Evolutionary conservation across 2,113 vertebrate species (phyloP).

Genomic region (Leptosomus discolor): DNA sequence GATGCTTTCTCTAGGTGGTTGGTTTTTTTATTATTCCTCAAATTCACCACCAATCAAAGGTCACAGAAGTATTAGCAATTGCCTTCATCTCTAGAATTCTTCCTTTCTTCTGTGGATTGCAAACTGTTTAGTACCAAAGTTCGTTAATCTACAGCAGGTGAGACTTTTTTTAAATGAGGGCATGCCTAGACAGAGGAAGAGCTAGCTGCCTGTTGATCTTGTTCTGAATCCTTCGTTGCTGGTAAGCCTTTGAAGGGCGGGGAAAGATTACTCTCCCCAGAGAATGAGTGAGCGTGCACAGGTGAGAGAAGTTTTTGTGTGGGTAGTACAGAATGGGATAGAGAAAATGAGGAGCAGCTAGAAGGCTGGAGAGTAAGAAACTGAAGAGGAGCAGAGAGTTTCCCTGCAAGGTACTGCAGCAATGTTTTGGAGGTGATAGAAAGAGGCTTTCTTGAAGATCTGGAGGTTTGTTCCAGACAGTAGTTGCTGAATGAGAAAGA

Average conservation of each 20-base stretch:
- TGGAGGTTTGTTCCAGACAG: not conserved
- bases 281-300: not conserved
- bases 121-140: not conserved
- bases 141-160: not conserved
- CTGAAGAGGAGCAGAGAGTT: accelerated
- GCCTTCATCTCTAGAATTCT: not conserved
- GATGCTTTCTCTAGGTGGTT: not conserved
- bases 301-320: not conserved
- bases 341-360: accelerated
- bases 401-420: accelerated
- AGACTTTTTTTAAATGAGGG: not conserved
- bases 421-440: not conserved
- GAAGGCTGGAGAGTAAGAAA: not conserved
- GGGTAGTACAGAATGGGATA: accelerated
- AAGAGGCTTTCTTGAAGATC: not conserved
- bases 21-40: not conserved
- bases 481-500: not conserved
- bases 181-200: not conserved
- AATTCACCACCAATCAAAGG: not conserved
- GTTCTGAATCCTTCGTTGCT: accelerated
- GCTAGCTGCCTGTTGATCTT: not conserved
- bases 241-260: not conserved
- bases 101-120: not conserved
- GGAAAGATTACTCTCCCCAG: not conserved
- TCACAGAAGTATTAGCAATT: not conserved